A percentile compares a stretch with the other conserved stretches of the same genome.
Conservation (phyloP, 2,888 invertebrate genomes). For the Lochmaea crataegi region DNA sequence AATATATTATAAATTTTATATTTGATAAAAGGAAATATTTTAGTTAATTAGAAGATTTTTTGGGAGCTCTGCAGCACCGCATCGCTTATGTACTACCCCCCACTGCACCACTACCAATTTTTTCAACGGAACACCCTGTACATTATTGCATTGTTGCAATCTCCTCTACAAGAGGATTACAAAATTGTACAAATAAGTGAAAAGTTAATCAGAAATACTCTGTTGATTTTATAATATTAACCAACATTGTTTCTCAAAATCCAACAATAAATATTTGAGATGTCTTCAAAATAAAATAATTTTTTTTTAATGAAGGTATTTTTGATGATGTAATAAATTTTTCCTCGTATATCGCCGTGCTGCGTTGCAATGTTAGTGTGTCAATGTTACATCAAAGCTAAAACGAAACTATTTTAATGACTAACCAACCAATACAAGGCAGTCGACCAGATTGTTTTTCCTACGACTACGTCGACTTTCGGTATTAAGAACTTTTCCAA, state of each 20-base stretch:
- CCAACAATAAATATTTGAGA: neutral
- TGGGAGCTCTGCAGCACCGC: too few relatives aligned
- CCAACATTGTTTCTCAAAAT: neutral
- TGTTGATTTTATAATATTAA: too few relatives aligned
- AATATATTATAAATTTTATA: too few relatives aligned
- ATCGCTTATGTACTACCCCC: too few relatives aligned
- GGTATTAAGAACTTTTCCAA: constrained; percentile 1
- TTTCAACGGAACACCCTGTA: too few relatives aligned
- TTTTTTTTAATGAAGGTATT: neutral
- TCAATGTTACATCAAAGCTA: constrained; percentile 52
- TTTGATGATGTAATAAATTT: constrained; percentile 32
- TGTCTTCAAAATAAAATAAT: neutral
- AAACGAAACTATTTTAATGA: constrained; percentile 42
- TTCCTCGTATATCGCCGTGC: constrained; percentile 26
- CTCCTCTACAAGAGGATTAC: too few relatives aligned
- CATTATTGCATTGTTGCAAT: too few relatives aligned
- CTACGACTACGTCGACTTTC: neutral
- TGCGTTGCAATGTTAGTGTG: constrained; percentile 53
- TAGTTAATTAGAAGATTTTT: too few relatives aligned
- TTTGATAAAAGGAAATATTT: too few relatives aligned
- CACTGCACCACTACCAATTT: too few relatives aligned
- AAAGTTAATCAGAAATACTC: too few relatives aligned
- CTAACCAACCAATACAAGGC: constrained; percentile 36
- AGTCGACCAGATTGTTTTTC: constrained; percentile 17
- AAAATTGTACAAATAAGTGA: too few relatives aligned